A percentile compares a stretch with the other conserved stretches of the same genome.
These are phyloP conservation scores for Cryptoleucopteryx plumbea DNA, from an alignment of 2,113 vertebrate genomes.

Conservation along the genomic window DNA sequence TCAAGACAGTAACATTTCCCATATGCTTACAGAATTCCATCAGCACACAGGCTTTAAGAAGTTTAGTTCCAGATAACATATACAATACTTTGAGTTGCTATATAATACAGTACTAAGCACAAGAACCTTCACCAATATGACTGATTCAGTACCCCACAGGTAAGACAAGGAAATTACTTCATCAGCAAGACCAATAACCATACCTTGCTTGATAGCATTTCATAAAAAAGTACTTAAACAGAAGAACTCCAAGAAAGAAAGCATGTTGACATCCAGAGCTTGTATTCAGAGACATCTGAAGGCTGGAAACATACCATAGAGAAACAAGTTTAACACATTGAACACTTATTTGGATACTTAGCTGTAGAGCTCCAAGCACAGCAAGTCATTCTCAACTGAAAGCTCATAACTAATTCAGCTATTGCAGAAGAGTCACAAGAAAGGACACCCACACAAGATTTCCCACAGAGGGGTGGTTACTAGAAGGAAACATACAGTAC, in stretches of 20 bases:
- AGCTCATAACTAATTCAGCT: background rate
- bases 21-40: background rate
- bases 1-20: background rate
- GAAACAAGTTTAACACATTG: background rate
- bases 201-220: background rate
- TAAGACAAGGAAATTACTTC: background rate
- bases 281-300: background rate
- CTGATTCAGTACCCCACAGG: background rate
- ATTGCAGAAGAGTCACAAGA: background rate
- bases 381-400: background rate
- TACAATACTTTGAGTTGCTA: background rate
- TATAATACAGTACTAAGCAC: background rate
- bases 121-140: background rate
- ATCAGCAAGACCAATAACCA: background rate
- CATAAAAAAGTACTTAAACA: background rate
- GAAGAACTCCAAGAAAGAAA: background rate
- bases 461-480: background rate
- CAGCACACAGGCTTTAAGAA: background rate
- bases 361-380: background rate
- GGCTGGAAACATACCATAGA: background rate
- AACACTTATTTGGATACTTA: background rate
- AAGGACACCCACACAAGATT: background rate
- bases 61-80: background rate
- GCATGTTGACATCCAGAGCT: background rate
- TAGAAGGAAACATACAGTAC: background rate